Evolutionary conservation across 2,113 vertebrate species (phyloP).

Genomic region (Oncorhynchus masou): DNA sequence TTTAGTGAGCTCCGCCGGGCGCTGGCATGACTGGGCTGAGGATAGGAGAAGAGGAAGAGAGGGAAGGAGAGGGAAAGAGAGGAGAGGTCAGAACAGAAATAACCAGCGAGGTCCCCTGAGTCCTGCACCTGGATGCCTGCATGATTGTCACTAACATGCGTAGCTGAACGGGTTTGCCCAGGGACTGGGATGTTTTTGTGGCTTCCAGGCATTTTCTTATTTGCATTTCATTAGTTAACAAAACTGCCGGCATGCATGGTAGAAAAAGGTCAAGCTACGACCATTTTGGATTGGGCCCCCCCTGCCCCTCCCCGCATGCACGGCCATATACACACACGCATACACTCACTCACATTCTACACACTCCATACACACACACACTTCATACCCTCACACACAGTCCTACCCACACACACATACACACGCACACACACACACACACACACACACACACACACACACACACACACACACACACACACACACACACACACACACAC

Average conservation of each 20-base stretch:
- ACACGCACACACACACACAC: constrained; percentile 43
- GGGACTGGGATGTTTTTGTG: constrained; percentile 63
- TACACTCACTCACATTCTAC: constrained; percentile 8
- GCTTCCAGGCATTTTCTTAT: constrained; percentile 64
- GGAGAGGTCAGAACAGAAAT: constrained; percentile 40
- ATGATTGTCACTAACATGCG: constrained; percentile 73
- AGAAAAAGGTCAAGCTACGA: constrained; percentile 46
- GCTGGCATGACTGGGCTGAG: constrained; percentile 50
- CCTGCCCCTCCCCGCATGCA: background rate
- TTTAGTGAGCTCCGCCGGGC: constrained; percentile 65
- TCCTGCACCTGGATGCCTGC: constrained; percentile 67
- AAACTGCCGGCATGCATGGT: background rate
- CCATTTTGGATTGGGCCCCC: constrained; percentile 46
- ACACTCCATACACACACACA: background rate
- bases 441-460: constrained; percentile 42
- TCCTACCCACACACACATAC: background rate
- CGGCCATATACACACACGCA: background rate
- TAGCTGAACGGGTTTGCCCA: constrained; percentile 70
- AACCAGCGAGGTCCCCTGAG: constrained; percentile 62
- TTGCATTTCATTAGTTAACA: constrained; percentile 63
- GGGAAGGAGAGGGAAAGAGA: constrained; percentile 28
- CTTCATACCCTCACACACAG: too few species aligned
- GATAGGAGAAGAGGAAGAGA: background rate
- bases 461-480: constrained; percentile 12
- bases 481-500: constrained; percentile 16